Evolutionary conservation across 2,797 vertebrate genomes (phyloP).

Genomic region (Chrysocyon brachyurus): DNA sequence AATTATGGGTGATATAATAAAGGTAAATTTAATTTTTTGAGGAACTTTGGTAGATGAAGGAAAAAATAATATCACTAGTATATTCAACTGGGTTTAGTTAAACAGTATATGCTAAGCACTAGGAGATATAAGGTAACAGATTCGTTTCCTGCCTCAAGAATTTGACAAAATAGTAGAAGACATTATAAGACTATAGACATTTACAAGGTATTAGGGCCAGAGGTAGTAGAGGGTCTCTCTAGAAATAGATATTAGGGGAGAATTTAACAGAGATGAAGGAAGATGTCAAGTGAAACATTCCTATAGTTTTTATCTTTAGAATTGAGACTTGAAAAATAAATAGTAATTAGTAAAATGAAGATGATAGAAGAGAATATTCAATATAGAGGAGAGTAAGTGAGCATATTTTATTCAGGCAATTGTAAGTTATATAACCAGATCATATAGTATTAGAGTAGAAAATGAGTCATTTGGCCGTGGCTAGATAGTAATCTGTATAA

Average conservation of each 20-base stretch:
- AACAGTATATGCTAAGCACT: neutral
- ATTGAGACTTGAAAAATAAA: conserved; percentile 25
- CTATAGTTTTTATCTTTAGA: neutral
- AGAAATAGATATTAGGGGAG: neutral
- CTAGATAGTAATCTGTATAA: neutral
- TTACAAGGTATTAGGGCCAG: neutral
- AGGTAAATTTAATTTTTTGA: conserved; percentile 11
- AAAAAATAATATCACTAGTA: neutral
- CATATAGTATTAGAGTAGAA: neutral
- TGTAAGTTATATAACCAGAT: neutral
- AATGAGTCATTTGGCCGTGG: neutral
- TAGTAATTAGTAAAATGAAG: neutral
- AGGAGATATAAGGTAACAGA: neutral
- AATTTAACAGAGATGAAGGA: conserved; percentile 1
- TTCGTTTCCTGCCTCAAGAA: neutral
- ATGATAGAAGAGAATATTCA: neutral
- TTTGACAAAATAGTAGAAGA: neutral
- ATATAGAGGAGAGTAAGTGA: neutral
- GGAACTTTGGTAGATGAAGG: neutral
- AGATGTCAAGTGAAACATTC: conserved; percentile 24
- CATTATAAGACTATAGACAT: neutral
- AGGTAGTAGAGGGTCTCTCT: neutral
- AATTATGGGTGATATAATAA: neutral
- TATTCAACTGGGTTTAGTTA: neutral
- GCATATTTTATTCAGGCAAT: neutral